A percentile compares a stretch with the other conserved stretches of the same genome.
Evolutionary conservation across 2,797 vertebrate species (phyloP).

Genomic region (Poecilia gillii): DNA sequence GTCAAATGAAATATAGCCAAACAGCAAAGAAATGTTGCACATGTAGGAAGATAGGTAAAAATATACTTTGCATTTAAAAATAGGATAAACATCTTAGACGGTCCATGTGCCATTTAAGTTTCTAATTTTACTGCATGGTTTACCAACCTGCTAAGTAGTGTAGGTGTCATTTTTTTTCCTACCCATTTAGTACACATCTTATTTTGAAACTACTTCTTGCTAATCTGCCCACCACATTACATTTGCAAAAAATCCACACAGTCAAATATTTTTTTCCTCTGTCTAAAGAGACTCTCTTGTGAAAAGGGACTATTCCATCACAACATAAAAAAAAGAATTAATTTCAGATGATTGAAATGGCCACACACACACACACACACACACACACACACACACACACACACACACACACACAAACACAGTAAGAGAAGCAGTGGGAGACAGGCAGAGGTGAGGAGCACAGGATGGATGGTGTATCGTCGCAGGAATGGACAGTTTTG

Average conservation of each 20-base stretch:
- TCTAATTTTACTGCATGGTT: slow-evolving; percentile 10
- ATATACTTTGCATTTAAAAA: neutral
- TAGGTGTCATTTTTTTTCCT: slow-evolving; percentile 36
- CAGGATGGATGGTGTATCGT: slow-evolving; percentile 76
- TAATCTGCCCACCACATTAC: slow-evolving; percentile 29
- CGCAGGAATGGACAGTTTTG: slow-evolving; percentile 43
- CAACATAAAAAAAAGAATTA: slow-evolving; percentile 37
- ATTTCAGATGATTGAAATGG: slow-evolving; percentile 45
- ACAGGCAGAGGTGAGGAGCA: slow-evolving; percentile 78
- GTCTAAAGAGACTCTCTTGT: neutral
- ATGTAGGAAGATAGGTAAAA: neutral
- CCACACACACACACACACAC: too few relatives aligned
- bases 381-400: too few relatives aligned
- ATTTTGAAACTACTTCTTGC: slow-evolving; percentile 52
- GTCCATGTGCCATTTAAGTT: neutral
- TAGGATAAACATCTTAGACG: neutral
- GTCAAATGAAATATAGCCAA: neutral
- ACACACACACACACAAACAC: slow-evolving; percentile 30
- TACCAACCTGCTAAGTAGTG: slow-evolving; percentile 14
- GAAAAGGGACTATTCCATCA: neutral
- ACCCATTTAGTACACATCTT: slow-evolving; percentile 11
- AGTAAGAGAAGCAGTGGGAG: slow-evolving; percentile 63
- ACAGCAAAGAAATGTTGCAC: neutral
- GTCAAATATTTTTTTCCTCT: neutral
- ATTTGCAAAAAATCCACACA: slow-evolving; percentile 3